These are phyloP conservation scores for Steromphala cineraria DNA, from an alignment of 2,888 invertebrate genomes.

Conservation along the genomic window DNA sequence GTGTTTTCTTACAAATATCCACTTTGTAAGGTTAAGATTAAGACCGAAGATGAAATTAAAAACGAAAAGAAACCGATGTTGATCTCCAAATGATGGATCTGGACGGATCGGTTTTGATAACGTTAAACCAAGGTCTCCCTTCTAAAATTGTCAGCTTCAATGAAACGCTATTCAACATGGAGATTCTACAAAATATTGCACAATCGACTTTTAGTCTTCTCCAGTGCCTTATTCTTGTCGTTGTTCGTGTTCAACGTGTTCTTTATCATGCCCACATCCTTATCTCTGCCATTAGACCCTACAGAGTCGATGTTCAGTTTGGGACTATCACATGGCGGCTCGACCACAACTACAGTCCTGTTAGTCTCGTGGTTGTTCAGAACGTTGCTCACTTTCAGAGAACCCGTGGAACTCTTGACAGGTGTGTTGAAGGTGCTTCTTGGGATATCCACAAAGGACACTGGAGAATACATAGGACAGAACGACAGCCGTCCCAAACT, in stretches of 20 bases:
- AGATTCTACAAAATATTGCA: background rate
- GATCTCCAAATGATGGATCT: too few species aligned
- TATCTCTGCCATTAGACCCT: background rate
- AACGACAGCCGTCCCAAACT: conserved; percentile 28
- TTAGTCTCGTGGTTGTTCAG: background rate
- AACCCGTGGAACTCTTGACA: background rate
- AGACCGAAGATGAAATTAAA: too few species aligned
- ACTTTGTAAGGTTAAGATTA: too few species aligned
- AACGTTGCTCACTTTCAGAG: background rate
- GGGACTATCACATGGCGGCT: background rate
- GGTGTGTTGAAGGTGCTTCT: background rate
- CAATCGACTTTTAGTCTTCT: background rate
- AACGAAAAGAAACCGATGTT: too few species aligned
- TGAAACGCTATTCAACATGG: too few species aligned
- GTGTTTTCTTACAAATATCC: too few species aligned
- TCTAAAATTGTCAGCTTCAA: too few species aligned
- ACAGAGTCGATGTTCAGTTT: background rate
- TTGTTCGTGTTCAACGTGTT: background rate
- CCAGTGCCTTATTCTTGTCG: background rate
- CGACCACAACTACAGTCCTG: background rate
- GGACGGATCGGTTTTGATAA: too few species aligned
- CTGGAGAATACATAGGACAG: conserved; percentile 55
- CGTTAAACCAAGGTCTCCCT: too few species aligned
- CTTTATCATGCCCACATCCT: background rate
- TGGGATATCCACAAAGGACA: conserved; percentile 59